Percentiles rank a stretch among this genome's conserved stretches.
These are phyloP conservation scores for Cantharis rustica DNA, from an alignment of 2,888 invertebrate species.

Conservation along the genomic window DNA sequence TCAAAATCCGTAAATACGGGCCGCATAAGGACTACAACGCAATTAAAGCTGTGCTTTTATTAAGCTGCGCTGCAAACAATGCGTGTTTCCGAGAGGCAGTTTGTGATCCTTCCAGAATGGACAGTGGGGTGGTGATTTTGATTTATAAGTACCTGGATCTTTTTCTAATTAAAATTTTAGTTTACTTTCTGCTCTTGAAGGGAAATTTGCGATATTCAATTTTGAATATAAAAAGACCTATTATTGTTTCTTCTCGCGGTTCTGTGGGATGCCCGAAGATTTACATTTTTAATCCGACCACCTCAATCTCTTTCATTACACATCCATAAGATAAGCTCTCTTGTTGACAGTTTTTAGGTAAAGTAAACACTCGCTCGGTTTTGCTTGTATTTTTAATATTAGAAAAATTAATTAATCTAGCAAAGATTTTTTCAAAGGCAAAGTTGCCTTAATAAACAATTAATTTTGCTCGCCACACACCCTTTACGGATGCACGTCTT, in stretches of 20 bases:
- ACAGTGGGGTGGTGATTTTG: conserved; percentile 46
- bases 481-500: conserved; percentile 15
- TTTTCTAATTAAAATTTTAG: conserved; percentile 52
- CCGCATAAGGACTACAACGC: conserved; percentile 40
- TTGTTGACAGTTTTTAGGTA: conserved; percentile 12
- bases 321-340: conserved; percentile 15
- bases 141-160: conserved; percentile 54
- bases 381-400: background rate
- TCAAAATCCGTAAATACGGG: conserved; percentile 30
- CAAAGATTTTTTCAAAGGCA: conserved; percentile 10
- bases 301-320: conserved; percentile 5
- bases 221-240: conserved; percentile 9
- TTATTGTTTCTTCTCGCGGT: conserved; percentile 24
- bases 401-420: conserved; percentile 20
- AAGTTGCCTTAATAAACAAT: conserved; percentile 25
- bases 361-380: conserved; percentile 10
- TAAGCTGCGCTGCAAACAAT: conserved; percentile 54
- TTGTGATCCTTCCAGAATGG: conserved; percentile 48
- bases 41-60: conserved; percentile 54
- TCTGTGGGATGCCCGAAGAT: conserved; percentile 10
- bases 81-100: conserved; percentile 47
- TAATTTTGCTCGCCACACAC: conserved; percentile 7
- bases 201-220: conserved; percentile 17
- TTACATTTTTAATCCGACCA: conserved; percentile 24
- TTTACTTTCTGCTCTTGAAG: conserved; percentile 36